Evolutionary conservation across 2,113 vertebrate genomes (phyloP).

Genomic region (Hucho hucho): DNA sequence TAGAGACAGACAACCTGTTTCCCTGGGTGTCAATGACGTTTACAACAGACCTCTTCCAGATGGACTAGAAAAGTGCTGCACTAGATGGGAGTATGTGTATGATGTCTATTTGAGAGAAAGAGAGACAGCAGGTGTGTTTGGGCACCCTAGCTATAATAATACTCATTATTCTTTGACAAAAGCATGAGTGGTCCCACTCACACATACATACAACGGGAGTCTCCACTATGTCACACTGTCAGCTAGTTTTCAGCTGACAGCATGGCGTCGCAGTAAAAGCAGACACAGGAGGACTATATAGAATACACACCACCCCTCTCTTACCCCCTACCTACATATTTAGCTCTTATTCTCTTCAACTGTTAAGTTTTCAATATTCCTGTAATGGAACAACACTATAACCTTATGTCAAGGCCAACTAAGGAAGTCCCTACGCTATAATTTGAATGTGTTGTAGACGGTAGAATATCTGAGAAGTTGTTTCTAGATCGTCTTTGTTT

Average conservation of each 20-base stretch:
- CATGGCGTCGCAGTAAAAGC: constrained; percentile 12
- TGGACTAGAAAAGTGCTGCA: neutral
- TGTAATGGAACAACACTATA: no score
- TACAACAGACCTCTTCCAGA: neutral
- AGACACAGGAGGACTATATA: neutral
- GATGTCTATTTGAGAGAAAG: no score
- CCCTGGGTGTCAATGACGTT: neutral
- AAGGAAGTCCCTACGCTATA: no score
- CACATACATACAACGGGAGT: constrained; percentile 23
- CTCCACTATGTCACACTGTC: constrained; percentile 25
- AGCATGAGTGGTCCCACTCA: constrained; percentile 24
- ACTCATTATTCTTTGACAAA: constrained; percentile 29
- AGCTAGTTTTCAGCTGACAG: constrained; percentile 3
- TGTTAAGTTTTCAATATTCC: no score
- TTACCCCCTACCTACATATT: neutral
- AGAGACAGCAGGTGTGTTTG: neutral
- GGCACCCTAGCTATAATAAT: constrained; percentile 24
- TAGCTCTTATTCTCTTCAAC: no score
- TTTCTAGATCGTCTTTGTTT: no score
- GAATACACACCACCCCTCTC: neutral
- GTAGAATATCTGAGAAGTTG: no score
- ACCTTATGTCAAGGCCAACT: no score
- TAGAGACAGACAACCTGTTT: neutral
- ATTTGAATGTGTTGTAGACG: no score
- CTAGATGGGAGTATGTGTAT: neutral